Conservation (phyloP, 2,113 vertebrate species). For the Saccopteryx leptura region DNA sequence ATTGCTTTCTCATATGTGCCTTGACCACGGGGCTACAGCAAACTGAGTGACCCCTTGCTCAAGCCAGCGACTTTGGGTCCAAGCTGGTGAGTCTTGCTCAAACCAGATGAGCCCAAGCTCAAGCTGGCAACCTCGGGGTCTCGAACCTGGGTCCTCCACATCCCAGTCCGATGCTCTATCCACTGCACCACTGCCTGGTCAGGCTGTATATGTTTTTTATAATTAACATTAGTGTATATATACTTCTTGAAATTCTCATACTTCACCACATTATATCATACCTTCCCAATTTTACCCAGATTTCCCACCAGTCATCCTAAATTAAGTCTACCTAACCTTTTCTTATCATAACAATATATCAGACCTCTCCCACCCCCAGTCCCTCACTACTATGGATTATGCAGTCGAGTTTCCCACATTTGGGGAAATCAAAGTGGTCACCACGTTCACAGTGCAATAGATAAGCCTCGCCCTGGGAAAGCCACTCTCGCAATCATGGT, state of each 20-base stretch:
- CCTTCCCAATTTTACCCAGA: constrained; percentile 30
- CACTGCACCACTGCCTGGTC: no score
- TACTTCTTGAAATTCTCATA: constrained; percentile 22
- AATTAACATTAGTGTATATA: background rate
- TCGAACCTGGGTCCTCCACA: no score
- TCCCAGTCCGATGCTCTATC: no score
- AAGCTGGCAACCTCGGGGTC: no score
- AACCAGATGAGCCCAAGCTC: no score
- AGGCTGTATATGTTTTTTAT: background rate
- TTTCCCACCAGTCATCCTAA: constrained; percentile 42
- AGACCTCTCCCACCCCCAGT: background rate
- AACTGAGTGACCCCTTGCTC: no score
- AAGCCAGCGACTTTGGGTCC: no score
- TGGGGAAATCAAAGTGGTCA: background rate
- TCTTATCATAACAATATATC: background rate
- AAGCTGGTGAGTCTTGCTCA: no score
- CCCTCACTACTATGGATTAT: background rate
- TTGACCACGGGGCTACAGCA: no score
- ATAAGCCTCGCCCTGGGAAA: background rate
- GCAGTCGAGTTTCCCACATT: background rate
- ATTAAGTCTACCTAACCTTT: background rate
- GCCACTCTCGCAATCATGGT: background rate
- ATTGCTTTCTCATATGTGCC: no score
- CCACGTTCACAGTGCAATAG: background rate
- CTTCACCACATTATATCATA: background rate